Base-by-base conservation (phyloP, 2,888 invertebrate genomes). In the Leptarthrus brevirostris region DNA sequence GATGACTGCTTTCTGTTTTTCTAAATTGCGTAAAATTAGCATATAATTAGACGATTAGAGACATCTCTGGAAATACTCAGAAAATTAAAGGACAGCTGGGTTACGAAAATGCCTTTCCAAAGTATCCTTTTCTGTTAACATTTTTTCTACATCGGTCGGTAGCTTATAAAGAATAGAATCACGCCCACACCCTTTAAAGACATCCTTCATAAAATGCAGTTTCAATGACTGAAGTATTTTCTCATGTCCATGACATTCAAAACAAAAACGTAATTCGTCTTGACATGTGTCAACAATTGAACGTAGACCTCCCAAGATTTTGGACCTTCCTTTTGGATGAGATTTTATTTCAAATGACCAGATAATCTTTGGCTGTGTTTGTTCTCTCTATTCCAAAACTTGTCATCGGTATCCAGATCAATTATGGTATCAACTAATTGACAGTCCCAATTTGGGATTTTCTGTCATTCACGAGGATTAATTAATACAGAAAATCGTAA, bases 271-370 rank as follows among this genome's bases (percentile, higher is more conserved):
- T 73, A 73, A 73, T 73, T 61, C 36, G 47, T 53, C 52, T 36
- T 73, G 73, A 73, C 73, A 73, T 64, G 52, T 73, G 73, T 73
- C 73, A 61, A 36, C 26, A 73, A 73, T 73, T 53, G 64, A 52
- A 20, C 18, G 36, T 6, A 52, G 71, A 71, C 71, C 71, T 54
- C 71, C 53, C 71, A 71, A 44, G 71, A 54, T 26, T 18, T 24
- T 1, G 24, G 47, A 66, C 44, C 22, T 24, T 66, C 44, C n/a
- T 26, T 16, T 44, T 16, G 16, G 22, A 14, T 14, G 16, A 66
- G 66, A 49, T 26, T 47, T 47, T 47, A 66, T 66, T 66, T 52
- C 49, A 34, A 52, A 52, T 52, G 20, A 16, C 16, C 20, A 34
- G 34, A 12, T 30, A 30, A 34, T 30, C 52, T 52, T 40, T 30